Evolutionary conservation across 2,113 vertebrate genomes (phyloP).

Genomic region (Rhinogobius similis): DNA sequence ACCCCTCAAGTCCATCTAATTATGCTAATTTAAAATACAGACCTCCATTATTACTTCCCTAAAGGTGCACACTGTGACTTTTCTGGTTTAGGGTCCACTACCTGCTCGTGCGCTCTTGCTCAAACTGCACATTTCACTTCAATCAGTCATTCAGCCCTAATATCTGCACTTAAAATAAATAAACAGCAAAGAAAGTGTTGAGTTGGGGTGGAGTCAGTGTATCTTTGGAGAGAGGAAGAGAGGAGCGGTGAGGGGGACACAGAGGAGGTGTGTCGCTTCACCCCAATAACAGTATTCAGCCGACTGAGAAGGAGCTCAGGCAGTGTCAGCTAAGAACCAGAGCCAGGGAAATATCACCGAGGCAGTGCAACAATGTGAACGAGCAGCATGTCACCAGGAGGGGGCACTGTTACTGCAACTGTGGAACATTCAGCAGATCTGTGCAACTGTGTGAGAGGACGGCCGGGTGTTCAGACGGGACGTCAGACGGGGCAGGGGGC

Average conservation of each 20-base stretch:
- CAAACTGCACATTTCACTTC: neutral
- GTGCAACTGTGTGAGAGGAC: slow-evolving; percentile 51
- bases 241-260: slow-evolving; percentile 58
- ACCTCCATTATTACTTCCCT: too few species aligned
- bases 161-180: slow-evolving; percentile 70
- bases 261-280: neutral
- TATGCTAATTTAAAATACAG: too few species aligned
- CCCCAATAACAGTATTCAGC: slow-evolving; percentile 70
- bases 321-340: slow-evolving; percentile 74
- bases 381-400: slow-evolving; percentile 54
- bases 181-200: slow-evolving; percentile 61
- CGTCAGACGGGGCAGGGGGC: neutral
- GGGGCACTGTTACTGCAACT: slow-evolving; percentile 61
- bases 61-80: too few species aligned
- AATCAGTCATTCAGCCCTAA: neutral
- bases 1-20: too few species aligned
- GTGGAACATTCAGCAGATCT: slow-evolving; percentile 68
- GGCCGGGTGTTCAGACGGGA: slow-evolving; percentile 15
- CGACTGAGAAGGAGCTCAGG: slow-evolving; percentile 74
- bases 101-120: too few species aligned
- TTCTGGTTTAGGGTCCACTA: too few species aligned
- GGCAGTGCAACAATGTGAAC: slow-evolving; percentile 64
- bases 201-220: slow-evolving; percentile 74
- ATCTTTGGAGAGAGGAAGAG: slow-evolving; percentile 78
- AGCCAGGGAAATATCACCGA: slow-evolving; percentile 62